Evolutionary conservation across 2,888 invertebrate species (phyloP).

Genomic region (Apeira syringaria): DNA sequence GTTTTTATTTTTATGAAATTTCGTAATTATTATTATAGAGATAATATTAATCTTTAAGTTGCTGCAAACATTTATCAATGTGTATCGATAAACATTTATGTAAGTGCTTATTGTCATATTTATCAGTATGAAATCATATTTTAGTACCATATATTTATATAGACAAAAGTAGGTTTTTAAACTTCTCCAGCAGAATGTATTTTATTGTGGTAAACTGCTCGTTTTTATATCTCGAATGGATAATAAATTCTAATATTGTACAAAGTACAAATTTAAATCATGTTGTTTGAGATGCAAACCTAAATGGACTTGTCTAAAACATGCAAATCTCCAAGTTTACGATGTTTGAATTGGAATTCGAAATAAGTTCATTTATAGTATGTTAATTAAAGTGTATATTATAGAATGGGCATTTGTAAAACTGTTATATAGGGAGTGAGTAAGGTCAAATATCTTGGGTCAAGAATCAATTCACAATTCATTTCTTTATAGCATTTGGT

Average conservation of each 20-base stretch:
- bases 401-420: conserved; percentile 21
- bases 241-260: conserved; percentile 8
- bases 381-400: conserved; percentile 11
- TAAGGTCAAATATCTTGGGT: conserved; percentile 7
- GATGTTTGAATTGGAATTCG: conserved; percentile 12
- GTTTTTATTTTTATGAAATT: too few relatives aligned
- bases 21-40: too few relatives aligned
- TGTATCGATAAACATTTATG: too few relatives aligned
- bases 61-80: too few relatives aligned
- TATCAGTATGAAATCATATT: too few relatives aligned
- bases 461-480: background rate
- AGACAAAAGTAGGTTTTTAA: too few relatives aligned
- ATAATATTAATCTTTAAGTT: too few relatives aligned
- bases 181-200: too few relatives aligned
- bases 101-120: too few relatives aligned
- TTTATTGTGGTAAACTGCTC: too few relatives aligned
- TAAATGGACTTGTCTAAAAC: conserved; percentile 18
- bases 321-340: conserved; percentile 18
- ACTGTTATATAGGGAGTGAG: conserved; percentile 5
- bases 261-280: conserved; percentile 9
- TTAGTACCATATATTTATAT: too few relatives aligned
- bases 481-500: background rate
- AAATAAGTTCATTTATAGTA: conserved; percentile 15
- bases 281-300: conserved; percentile 18
- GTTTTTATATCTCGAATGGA: too few relatives aligned